Conservation (phyloP, 2,888 invertebrate species). For the Amphipoea lucens region DNA sequence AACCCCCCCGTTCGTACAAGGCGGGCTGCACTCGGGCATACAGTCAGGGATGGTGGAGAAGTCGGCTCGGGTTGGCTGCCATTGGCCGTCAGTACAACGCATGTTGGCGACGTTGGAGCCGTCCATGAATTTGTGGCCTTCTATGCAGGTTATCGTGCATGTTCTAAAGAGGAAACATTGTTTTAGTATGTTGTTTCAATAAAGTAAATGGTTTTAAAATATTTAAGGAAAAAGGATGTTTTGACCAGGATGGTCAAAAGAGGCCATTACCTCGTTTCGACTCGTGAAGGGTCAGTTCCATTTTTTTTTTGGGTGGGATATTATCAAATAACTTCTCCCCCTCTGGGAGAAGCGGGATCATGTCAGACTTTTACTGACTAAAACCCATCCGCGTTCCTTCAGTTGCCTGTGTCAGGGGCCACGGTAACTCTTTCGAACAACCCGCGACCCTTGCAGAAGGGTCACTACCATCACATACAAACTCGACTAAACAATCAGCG, state of each 20-base stretch:
- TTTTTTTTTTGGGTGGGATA: too few relatives aligned
- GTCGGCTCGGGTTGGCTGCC: conserved; percentile 92
- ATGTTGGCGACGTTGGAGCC: conserved; percentile 92
- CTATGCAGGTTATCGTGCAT: conserved; percentile 91
- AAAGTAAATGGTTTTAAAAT: neutral
- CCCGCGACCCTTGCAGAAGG: too few relatives aligned
- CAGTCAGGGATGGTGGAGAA: conserved; percentile 93
- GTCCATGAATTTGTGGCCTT: conserved; percentile 93
- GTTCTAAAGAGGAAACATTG: neutral
- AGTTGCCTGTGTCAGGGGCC: too few relatives aligned
- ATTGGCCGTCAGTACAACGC: conserved; percentile 92
- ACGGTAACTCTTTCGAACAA: too few relatives aligned
- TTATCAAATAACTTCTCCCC: too few relatives aligned
- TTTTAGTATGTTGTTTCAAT: neutral
- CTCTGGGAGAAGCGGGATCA: too few relatives aligned
- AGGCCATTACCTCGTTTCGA: neutral
- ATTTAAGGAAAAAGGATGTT: neutral
- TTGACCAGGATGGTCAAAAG: neutral
- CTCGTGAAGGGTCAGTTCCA: too few relatives aligned
- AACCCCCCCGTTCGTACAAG: conserved; percentile 95
- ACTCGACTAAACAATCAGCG: too few relatives aligned
- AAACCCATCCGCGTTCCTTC: too few relatives aligned
- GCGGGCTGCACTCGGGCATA: conserved; percentile 91
- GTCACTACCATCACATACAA: too few relatives aligned
- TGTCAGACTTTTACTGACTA: too few relatives aligned